phyloP scores from a whole-genome alignment of 2,888 invertebrate genomes.

The Eugnorisma glareosa region DNA sequence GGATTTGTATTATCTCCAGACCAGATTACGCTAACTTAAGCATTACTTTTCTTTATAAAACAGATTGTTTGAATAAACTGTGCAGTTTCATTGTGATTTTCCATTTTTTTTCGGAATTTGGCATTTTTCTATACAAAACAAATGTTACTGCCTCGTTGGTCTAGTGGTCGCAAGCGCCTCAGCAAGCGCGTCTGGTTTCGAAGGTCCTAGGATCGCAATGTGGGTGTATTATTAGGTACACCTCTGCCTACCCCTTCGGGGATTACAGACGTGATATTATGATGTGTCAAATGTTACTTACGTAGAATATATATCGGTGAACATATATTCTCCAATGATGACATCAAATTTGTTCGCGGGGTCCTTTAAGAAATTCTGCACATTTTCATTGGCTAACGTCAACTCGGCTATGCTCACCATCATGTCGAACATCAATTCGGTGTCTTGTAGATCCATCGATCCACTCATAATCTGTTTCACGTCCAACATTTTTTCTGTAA shows the following conservation, averaged over 20 bases:
- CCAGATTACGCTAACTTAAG: neutral
- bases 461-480: conserved; percentile 69
- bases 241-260: no score
- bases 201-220: no score
- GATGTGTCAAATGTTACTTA: conserved; percentile 59
- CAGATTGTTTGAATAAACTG: neutral
- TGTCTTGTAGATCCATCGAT: conserved; percentile 45
- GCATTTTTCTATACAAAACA: neutral
- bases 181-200: no score
- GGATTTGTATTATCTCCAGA: neutral
- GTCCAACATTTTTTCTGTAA: conserved; percentile 61
- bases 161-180: no score
- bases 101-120: no score
- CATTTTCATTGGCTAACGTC: conserved; percentile 67
- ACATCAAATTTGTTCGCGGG: conserved; percentile 73
- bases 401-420: conserved; percentile 46
- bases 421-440: conserved; percentile 42
- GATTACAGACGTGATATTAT: neutral
- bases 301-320: conserved; percentile 72
- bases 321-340: conserved; percentile 80
- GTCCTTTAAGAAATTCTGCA: conserved; percentile 72
- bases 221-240: no score
- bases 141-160: conserved; percentile 45
- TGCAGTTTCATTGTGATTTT: neutral
- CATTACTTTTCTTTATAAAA: neutral